A percentile compares a stretch with the other conserved stretches of the same genome.
Conservation (phyloP, 2,888 invertebrate species). For the Rhopalosiphum nymphaeae region DNA sequence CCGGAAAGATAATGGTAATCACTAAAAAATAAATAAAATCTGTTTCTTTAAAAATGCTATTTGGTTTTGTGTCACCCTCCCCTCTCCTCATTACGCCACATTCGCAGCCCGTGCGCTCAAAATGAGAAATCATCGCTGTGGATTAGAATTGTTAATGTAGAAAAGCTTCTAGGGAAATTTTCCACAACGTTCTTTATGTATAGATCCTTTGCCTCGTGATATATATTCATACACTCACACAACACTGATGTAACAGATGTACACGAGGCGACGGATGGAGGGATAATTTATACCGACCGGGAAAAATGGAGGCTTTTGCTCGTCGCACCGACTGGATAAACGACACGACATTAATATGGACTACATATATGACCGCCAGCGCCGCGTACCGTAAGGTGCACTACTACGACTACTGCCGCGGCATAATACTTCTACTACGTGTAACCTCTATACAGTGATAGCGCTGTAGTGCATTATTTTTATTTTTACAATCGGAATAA, state of each 20-base stretch:
- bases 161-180: slow-evolving; percentile 41
- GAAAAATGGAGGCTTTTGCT: slow-evolving; percentile 43
- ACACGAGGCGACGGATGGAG: background rate
- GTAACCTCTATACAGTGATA: slow-evolving; percentile 12
- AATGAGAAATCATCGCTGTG: slow-evolving; percentile 50
- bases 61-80: background rate
- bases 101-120: background rate
- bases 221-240: background rate
- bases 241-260: slow-evolving; percentile 46
- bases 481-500: background rate
- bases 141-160: slow-evolving; percentile 56
- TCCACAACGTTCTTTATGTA: background rate
- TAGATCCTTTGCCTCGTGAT: background rate
- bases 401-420: background rate
- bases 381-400: background rate
- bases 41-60: background rate
- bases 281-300: slow-evolving; percentile 47
- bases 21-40: background rate
- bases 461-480: background rate
- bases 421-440: background rate
- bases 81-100: background rate
- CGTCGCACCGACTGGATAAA: slow-evolving; percentile 43
- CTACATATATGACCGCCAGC: slow-evolving; percentile 5
- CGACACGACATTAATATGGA: slow-evolving; percentile 56
- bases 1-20: background rate